Conservation (phyloP, 2,888 invertebrate species). For the Sminthurinus aureus region DNA sequence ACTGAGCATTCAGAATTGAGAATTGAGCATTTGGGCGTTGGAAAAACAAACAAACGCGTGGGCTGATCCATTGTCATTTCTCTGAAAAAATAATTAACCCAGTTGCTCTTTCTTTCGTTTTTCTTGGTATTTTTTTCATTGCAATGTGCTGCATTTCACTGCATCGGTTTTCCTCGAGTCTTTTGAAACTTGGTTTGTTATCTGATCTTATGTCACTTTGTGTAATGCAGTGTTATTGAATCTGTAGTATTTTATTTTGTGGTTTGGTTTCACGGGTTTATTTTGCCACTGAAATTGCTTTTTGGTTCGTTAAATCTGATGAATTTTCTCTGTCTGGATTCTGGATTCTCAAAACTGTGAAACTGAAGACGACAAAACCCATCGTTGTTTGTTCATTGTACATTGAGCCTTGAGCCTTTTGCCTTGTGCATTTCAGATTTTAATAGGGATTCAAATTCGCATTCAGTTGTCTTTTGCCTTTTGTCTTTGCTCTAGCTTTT, state of each 20-base stretch:
- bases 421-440: neutral
- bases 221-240: too few species aligned
- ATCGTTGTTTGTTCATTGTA: too few species aligned
- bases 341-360: too few species aligned
- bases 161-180: neutral
- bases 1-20: too few species aligned
- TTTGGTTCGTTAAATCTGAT: slow-evolving; percentile 10
- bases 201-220: too few species aligned
- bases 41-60: neutral
- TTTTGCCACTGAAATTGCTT: slow-evolving; percentile 11
- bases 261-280: neutral
- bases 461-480: neutral
- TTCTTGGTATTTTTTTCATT: neutral
- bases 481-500: neutral
- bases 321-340: neutral
- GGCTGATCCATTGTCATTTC: neutral
- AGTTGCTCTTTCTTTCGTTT: neutral
- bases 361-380: too few species aligned
- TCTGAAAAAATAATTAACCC: neutral
- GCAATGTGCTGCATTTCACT: too few species aligned
- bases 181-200: neutral
- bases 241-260: neutral
- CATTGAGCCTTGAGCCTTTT: too few species aligned
- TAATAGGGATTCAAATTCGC: neutral
- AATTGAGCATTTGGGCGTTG: too few species aligned